Evolutionary conservation across 2,797 vertebrate species (phyloP).

Genomic region (Orientallactaga sibirica): DNA sequence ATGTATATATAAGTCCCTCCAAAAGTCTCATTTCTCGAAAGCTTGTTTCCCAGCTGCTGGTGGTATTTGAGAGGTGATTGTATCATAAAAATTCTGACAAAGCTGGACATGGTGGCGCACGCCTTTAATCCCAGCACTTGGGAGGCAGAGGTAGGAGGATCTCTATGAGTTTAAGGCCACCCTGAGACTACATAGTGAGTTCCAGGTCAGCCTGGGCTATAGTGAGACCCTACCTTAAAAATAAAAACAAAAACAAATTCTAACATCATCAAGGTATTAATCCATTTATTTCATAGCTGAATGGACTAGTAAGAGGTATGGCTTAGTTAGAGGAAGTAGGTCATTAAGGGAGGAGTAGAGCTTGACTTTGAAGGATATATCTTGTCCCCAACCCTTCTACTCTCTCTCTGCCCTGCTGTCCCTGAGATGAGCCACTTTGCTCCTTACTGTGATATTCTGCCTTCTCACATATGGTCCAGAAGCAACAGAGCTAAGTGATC

Average conservation of each 20-base stretch:
- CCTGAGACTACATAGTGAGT: too few species aligned
- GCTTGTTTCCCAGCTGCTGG: not conserved
- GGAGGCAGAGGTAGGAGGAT: too few species aligned
- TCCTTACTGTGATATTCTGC: not conserved
- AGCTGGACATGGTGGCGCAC: too few species aligned
- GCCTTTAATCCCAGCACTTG: too few species aligned
- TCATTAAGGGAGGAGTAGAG: too few species aligned
- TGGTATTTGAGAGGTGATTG: not conserved
- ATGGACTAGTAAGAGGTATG: not conserved
- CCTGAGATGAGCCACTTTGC: not conserved
- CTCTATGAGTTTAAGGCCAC: too few species aligned
- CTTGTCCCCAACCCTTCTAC: not conserved
- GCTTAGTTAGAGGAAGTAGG: not conserved
- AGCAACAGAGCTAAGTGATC: not conserved
- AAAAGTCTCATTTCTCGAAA: not conserved
- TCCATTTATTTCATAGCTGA: not conserved
- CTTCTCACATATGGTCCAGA: not conserved
- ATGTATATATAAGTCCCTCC: not conserved
- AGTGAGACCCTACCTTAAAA: too few species aligned
- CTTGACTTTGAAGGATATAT: not conserved
- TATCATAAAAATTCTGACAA: not conserved
- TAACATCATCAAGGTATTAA: not conserved
- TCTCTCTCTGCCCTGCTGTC: not conserved
- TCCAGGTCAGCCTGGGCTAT: too few species aligned
- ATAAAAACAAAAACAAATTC: not conserved